phyloP scores from a whole-genome alignment of 2,888 invertebrate species.

The Galeopsomyia nigrocyanea region DNA sequence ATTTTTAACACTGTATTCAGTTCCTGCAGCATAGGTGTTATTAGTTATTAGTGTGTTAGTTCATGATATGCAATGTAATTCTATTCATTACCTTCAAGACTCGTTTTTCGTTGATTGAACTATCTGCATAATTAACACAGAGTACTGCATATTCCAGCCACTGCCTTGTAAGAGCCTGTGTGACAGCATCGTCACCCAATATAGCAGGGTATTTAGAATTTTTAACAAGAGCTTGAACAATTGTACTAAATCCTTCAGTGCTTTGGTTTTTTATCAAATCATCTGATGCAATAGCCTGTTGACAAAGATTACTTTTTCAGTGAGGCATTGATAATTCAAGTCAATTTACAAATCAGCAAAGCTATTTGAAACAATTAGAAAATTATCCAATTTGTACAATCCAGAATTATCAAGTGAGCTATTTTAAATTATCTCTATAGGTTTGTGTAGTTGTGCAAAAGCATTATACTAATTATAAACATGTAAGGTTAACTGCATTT shows the following conservation, averaged over 20 bases:
- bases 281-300: slow-evolving; percentile 55
- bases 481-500: not conserved
- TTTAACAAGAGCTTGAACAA: slow-evolving; percentile 59
- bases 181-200: slow-evolving; percentile 58
- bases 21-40: slow-evolving; percentile 71
- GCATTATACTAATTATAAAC: not conserved
- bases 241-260: slow-evolving; percentile 62
- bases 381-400: no score
- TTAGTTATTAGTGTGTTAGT: no score
- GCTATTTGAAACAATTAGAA: no score
- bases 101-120: slow-evolving; percentile 68
- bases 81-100: slow-evolving; percentile 70
- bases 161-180: slow-evolving; percentile 67
- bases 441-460: not conserved
- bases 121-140: slow-evolving; percentile 71
- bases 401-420: no score
- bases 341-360: not conserved
- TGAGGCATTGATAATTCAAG: not conserved
- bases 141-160: slow-evolving; percentile 78
- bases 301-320: not conserved
- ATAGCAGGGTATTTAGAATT: slow-evolving; percentile 56
- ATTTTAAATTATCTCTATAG: no score
- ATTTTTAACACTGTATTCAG: slow-evolving; percentile 71
- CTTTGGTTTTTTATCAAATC: slow-evolving; percentile 53
- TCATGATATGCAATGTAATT: not conserved